Base-by-base conservation (phyloP, 2,113 vertebrate genomes). In the Chlorodrepanis virens region DNA sequence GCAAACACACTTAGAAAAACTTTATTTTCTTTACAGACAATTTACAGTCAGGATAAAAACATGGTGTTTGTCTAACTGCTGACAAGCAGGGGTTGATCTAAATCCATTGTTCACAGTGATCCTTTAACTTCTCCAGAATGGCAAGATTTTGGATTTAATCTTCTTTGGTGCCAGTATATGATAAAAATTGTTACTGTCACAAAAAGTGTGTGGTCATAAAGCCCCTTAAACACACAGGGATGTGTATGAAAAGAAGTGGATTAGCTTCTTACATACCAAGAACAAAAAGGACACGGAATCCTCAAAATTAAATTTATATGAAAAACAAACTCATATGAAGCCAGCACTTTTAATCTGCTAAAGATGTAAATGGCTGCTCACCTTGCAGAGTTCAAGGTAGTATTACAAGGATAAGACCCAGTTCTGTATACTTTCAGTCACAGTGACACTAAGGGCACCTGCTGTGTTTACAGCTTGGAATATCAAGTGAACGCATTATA, bases 301-400 rank as follows among this genome's bases (percentile, higher is more conserved):
- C 44, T 94, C 25, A 68, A 81, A 92, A 93, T 96, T 53, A 86
- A 86, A 95, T 96, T 78, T 90, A 33, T 77, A 85, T 75, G 57
- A 72, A 84, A 93, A 87, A 68, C n/a, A 82, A 92, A 78, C 83
- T 71, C 85, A 56, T 52, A 93, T 67, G 50, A 91, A 86, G 52
- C 56, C 76, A 83, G 39, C 31, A 2, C 7, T 92, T 94, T n/a
- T 93, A 86, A 90, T 95, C 76, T 86, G 28, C 59, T 87, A 15
- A 87, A 70, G 79, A 94, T 90, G 60, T 78, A 90, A 83, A 90
- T 68, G 37, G 28, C 52, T 40, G 33, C 27, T 96, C 54, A 69
- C 42, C 33, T 93, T 65, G 16, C 59, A 40, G 79, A 92, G 90
- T 94, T 92, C 83, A 94, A 96, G 92, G 85, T 78, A 57, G 9